These are phyloP conservation scores for Myioborus melanocephalus DNA, from an alignment of 2,797 vertebrate species.

Conservation along the genomic window DNA sequence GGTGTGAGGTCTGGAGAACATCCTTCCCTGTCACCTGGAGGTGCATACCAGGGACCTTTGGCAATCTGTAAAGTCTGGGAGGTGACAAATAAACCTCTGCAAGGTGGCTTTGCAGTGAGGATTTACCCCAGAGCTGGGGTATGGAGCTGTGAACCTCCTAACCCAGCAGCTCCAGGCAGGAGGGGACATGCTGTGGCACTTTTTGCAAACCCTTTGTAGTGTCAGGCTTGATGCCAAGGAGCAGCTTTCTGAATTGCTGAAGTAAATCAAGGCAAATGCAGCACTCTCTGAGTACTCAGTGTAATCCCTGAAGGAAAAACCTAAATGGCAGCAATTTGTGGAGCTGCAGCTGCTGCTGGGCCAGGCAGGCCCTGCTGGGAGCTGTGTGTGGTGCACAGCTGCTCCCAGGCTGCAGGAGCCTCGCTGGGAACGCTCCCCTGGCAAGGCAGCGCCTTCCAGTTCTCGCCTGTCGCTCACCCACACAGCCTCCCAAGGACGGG, in stretches of 20 bases:
- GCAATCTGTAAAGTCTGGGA: neutral
- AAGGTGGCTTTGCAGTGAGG: neutral
- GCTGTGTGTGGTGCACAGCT: neutral
- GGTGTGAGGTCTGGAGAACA: neutral
- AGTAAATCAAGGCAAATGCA: neutral
- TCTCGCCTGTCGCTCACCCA: constrained; percentile 19
- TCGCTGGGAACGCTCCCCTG: neutral
- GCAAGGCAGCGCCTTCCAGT: neutral
- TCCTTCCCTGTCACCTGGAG: too few relatives aligned
- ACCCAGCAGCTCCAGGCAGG: neutral
- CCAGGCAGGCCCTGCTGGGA: neutral
- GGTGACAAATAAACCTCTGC: neutral
- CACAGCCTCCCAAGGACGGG: constrained; percentile 10
- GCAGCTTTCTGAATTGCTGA: neutral
- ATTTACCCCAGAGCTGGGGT: neutral
- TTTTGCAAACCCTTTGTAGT: neutral
- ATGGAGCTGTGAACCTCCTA: neutral
- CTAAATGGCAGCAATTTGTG: neutral
- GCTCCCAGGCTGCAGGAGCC: neutral
- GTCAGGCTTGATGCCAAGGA: neutral
- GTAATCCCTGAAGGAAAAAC: neutral
- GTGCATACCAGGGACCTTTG: neutral
- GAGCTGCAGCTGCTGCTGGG: neutral
- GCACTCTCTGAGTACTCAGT: neutral
- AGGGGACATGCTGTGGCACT: neutral